Evolutionary conservation across 2,113 vertebrate genomes (phyloP).

Genomic region (Engystomops pustulosus): DNA sequence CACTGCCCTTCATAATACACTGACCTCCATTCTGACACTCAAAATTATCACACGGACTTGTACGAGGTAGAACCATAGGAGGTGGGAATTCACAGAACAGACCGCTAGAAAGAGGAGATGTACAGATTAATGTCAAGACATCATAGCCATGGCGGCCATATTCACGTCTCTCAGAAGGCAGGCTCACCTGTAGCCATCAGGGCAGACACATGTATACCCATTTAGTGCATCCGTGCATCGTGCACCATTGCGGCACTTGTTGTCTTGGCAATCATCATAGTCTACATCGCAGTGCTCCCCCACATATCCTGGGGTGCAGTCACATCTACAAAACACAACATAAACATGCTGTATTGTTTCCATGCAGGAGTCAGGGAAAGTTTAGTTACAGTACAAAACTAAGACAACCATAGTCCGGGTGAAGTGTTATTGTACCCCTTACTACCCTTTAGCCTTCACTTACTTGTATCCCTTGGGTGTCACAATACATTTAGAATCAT

Average conservation of each 20-base stretch:
- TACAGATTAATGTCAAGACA: background rate
- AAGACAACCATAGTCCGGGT: too few relatives aligned
- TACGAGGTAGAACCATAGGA: slow-evolving; percentile 95
- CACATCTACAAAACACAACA: slow-evolving; percentile 78
- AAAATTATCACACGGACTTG: slow-evolving; percentile 93
- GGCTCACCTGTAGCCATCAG: slow-evolving; percentile 91
- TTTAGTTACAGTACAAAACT: too few relatives aligned
- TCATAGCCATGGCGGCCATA: background rate
- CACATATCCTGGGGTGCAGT: slow-evolving; percentile 92
- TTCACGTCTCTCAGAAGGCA: background rate
- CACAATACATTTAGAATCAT: slow-evolving; percentile 95
- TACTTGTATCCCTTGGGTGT: slow-evolving; percentile 91
- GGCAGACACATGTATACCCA: slow-evolving; percentile 93
- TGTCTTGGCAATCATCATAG: slow-evolving; percentile 91
- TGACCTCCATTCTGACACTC: slow-evolving; percentile 95
- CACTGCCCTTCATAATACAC: slow-evolving; percentile 84
- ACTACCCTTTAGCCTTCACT: slow-evolving; percentile 64
- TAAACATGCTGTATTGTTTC: background rate
- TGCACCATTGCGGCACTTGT: slow-evolving; percentile 93
- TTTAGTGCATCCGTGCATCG: slow-evolving; percentile 93
- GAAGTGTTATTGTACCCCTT: too few relatives aligned
- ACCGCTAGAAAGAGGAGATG: slow-evolving; percentile 74
- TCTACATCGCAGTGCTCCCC: slow-evolving; percentile 93
- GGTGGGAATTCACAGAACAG: slow-evolving; percentile 96
- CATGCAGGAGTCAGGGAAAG: background rate